phyloP scores from a whole-genome alignment of 2,113 vertebrate species.

The Daubentonia madagascariensis region DNA sequence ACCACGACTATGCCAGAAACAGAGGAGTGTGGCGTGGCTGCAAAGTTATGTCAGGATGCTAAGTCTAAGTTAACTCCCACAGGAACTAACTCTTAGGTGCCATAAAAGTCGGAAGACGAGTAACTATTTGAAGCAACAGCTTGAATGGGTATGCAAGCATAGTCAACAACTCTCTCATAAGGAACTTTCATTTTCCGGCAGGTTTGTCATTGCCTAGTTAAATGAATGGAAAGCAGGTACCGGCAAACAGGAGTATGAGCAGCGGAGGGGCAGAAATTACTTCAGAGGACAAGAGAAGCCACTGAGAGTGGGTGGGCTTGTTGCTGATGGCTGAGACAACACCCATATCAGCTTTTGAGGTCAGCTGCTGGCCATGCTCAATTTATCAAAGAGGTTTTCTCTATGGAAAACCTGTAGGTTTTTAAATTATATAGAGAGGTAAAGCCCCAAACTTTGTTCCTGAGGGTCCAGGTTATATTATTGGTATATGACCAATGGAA shows the following conservation, averaged over 20 bases:
- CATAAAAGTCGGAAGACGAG: not conserved
- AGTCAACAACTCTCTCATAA: not conserved
- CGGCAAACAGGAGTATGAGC: not conserved
- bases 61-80: not conserved
- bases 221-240: not conserved
- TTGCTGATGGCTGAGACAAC: not conserved
- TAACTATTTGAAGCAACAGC: not conserved
- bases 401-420: not conserved
- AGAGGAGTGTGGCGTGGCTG: too few relatives aligned
- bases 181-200: not conserved
- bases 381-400: not conserved
- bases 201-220: not conserved
- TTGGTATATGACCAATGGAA: not conserved
- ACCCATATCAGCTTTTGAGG: not conserved
- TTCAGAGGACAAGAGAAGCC: not conserved
- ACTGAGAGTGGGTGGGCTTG: not conserved
- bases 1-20: fast-evolving
- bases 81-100: not conserved
- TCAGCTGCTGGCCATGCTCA: not conserved
- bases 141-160: not conserved
- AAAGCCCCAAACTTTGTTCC: not conserved
- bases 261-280: not conserved
- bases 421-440: not conserved
- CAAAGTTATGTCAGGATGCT: not conserved
- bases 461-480: not conserved